phyloP scores from a whole-genome alignment of 2,888 invertebrate genomes.

The Leptinotarsa peninsularis region DNA sequence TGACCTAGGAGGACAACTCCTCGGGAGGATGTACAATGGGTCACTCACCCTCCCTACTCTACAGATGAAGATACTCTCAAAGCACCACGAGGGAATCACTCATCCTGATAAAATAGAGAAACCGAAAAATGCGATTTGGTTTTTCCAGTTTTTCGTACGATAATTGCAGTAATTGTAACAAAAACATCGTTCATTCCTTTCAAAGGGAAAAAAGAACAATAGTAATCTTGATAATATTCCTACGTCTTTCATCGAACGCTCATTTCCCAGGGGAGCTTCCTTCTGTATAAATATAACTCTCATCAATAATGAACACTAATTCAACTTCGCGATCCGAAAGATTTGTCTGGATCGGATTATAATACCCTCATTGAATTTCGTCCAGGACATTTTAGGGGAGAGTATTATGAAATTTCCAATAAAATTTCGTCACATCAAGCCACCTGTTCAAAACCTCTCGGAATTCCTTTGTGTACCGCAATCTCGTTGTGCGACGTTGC shows the following conservation, averaged over 20 bases:
- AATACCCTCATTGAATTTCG: not conserved
- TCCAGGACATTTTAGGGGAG: conserved; percentile 18
- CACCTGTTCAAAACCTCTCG: conserved; percentile 33
- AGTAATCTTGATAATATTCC: too few species aligned
- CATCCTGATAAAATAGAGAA: too few species aligned
- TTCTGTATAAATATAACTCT: not conserved
- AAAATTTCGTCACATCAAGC: conserved; percentile 33
- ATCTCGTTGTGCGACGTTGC: not conserved
- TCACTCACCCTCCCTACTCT: too few species aligned
- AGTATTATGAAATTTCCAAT: conserved; percentile 28
- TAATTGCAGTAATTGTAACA: too few species aligned
- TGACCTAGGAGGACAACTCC: too few species aligned
- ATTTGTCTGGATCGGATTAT: conserved; percentile 2
- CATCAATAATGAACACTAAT: not conserved
- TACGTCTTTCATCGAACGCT: not conserved
- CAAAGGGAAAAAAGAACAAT: too few species aligned
- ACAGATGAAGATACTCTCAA: too few species aligned
- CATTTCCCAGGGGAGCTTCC: not conserved
- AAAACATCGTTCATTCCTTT: too few species aligned
- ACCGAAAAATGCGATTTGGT: too few species aligned
- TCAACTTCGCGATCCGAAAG: not conserved
- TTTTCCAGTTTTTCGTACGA: too few species aligned
- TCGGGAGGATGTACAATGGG: too few species aligned
- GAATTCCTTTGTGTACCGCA: conserved; percentile 33
- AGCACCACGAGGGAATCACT: too few species aligned